These are phyloP conservation scores for Cepphus grylle DNA, from an alignment of 2,113 vertebrate genomes.

Conservation along the genomic window DNA sequence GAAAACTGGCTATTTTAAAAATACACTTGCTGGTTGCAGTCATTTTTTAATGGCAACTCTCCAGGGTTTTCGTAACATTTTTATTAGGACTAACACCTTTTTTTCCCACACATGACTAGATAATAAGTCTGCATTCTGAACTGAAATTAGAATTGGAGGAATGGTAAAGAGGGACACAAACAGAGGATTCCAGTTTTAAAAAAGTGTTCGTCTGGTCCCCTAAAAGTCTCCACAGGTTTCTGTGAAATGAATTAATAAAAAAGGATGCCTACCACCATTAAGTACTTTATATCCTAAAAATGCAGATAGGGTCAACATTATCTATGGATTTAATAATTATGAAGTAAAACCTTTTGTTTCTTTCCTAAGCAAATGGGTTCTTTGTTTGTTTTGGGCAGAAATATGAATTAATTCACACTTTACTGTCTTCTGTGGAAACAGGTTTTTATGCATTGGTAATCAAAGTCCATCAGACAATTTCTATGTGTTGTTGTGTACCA, in stretches of 20 bases:
- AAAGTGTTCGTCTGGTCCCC: background rate
- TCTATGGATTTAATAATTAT: background rate
- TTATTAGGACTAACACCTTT: background rate
- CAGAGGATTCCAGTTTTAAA: background rate
- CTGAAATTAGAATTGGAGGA: background rate
- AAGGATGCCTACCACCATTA: background rate
- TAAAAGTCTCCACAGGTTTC: background rate
- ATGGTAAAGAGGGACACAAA: background rate
- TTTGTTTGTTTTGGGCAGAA: background rate
- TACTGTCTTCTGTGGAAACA: background rate
- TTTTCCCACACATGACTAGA: background rate
- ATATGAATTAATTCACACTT: background rate
- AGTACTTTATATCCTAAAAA: background rate
- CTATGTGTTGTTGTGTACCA: background rate
- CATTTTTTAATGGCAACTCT: background rate
- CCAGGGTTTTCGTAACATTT: background rate
- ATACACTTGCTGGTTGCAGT: background rate
- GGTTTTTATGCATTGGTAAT: background rate
- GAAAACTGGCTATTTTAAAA: background rate
- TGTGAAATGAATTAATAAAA: background rate
- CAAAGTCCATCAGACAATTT: background rate
- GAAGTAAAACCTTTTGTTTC: background rate
- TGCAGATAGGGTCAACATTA: rapidly evolving
- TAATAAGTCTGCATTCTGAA: background rate
- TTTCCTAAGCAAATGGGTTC: background rate